Base-by-base conservation (phyloP, 2,888 invertebrate genomes). In the Hecatera dysodea region DNA sequence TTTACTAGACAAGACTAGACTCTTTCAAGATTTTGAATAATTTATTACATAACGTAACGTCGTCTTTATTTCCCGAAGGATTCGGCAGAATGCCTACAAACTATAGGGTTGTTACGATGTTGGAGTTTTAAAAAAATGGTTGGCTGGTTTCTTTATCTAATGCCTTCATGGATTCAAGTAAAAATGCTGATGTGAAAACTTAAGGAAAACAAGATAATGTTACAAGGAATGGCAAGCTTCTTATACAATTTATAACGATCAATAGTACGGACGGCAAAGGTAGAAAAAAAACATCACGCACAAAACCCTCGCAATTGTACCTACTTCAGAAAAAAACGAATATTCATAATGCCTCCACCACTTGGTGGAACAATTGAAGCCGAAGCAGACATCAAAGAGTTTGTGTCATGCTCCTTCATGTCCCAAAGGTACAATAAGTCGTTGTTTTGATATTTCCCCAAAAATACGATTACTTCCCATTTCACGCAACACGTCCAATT, bases 401-500 rank as follows among this genome's bases (percentile, higher is more conserved):
- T 56, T 72, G 11, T 42, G 27, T 39, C 50, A 60, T 42, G 46
- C 36, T 56, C 22, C 55, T 39, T 46, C 53, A 55, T 11, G 42
- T 60, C 83, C 80, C 80, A 29, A 29, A 42, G 69, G 83, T 24
- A 65, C 60, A 65, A 80, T 80, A 67, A 60, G 65, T 67, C 68
- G 27, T 60, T 72, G 60, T 75, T 68, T 63, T 66, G 68, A 67
- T 70, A 81, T 74, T 74, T 60, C 53, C 39, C 57, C 33, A 53
- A 82, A 82, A 66, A 67, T 57, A 67, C 46, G 62, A 80, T 70
- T 65, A 82, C 59, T 67, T 67, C 75, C 55, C 22, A 48, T 68
- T 50, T 63, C 70, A 19, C 29, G 36, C 44, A 71, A 80, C 83
- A 75, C 29, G 29, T 64, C 66, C 78, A 78, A 81, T 84, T 78